Evolutionary conservation across 2,113 vertebrate genomes (phyloP), one percentile per base, ranked within the genome.

Genomic region (Pygoscelis adeliae): DNA sequence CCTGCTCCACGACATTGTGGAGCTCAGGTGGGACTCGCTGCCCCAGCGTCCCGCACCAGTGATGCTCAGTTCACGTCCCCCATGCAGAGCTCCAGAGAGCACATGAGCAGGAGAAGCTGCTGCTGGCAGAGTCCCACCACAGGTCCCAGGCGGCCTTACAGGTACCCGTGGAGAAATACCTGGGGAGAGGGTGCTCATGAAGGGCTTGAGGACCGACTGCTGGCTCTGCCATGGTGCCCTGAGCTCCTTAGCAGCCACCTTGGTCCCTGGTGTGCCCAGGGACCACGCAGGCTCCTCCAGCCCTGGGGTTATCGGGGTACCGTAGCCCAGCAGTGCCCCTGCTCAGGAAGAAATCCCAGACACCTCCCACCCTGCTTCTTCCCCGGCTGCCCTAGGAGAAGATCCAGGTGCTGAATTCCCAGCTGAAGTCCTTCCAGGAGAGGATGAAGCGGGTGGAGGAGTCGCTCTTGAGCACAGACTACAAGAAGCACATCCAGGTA

Each of bases 381-480:
- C 38, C 55, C 23, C 1, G 50, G 10, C 76, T 96, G 11, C 79
- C 61, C 69, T 86, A 99, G 99, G 98, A 92, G 14, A 97, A 84
- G 3, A 98, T 99, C 61, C 90, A 98, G 32, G 74, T 47, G 4
- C 96, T 99, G 92, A 98, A 82, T 9, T 96, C 97, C 9, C 98
- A 99, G 71, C 95, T 99, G 80, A 98, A 98, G 82, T 89, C 97
- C 83, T 99, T 98, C 90, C 98, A 98, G 52, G 96, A 99, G 69
- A 98, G 99, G 97, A 99, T 99, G 98, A 99, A 96, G 61, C 89
- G 98, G 70, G 99, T 98, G 9, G 97, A 99, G 17, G 98, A 99
- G 46, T 99, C 99, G 0, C 98, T 98, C 5, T 95, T 99, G 88
- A 99, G 98, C 85, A 98, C 97, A 84, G 98, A 99, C 97, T 99